Evolutionary conservation across 1,140 invertebrate genomes (phyloP), one percentile per base, ranked within the genome.

Genomic region (Pteromalus puparum): DNA sequence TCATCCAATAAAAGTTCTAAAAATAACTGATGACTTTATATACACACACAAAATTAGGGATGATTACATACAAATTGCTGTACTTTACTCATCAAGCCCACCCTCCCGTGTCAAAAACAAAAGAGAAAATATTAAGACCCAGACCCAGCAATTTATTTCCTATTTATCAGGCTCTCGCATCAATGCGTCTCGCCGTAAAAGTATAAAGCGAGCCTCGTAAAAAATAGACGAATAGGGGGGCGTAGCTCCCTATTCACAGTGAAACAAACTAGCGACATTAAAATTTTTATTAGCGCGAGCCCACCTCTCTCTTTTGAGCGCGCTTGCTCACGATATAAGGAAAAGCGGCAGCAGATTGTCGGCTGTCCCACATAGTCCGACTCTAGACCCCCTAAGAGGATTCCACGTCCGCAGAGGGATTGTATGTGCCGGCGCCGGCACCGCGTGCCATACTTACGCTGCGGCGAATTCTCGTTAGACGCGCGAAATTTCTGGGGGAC

Each of bases 201-300:
- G n/a, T 75, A 65, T 75, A 38, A 75, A 72, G 42, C 21, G 46
- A 15, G 12, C 10, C 42, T 75, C 21, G 80, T 42, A 82, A 76
- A 82, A 42, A 75, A 24, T 34, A 68, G 10, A 75, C 9, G 26
- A 2, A 30, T 13, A 18, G 15, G 15, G 46, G 15, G 46, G 15
- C 46, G 15, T 1, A 6, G 38, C 12, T 24, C 26, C 1, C 30
- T 65, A 48, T 15, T 82, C 76, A 67, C 38, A 76, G 76, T 30
- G 73, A 76, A 76, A 68, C 81, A 82, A 82, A 82, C 73, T 46
- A 28, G 81, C 9, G 61, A 12, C 53, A 70, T 83, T 83, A 68
- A 83, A 70, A 77, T 83, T 77, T 83, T 77, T 77, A 77, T 68
- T 77, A 28, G 34, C 21, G 21, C 15, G 53, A 26, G 2, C 30